Conservation (phyloP, 1,140 invertebrate genomes). For the Samia ricini region DNA sequence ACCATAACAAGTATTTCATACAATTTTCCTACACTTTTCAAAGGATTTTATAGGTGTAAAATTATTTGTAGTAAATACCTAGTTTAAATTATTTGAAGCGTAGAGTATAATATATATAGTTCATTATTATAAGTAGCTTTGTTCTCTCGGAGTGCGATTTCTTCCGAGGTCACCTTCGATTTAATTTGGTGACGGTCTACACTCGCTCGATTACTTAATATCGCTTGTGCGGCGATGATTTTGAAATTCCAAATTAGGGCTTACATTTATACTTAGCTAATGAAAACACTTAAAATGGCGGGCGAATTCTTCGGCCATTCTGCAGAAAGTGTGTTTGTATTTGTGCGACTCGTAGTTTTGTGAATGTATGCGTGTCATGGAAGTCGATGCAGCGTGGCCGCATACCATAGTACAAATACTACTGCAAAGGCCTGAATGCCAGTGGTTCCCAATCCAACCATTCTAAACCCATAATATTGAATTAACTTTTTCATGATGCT, state of each 20-base stretch:
- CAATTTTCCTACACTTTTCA: not conserved
- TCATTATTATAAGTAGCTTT: too few relatives aligned
- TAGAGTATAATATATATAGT: constrained; percentile 17
- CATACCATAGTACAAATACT: constrained; percentile 41
- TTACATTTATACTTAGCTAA: not conserved
- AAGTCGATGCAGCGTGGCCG: constrained; percentile 40
- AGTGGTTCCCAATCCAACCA: constrained; percentile 17
- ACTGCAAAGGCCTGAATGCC: constrained; percentile 44
- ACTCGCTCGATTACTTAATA: constrained; percentile 18
- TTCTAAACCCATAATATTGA: not conserved
- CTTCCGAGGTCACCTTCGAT: constrained; percentile 59
- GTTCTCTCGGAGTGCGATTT: constrained; percentile 58
- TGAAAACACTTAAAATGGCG: constrained; percentile 32
- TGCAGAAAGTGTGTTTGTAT: constrained; percentile 15
- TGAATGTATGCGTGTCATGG: constrained; percentile 27
- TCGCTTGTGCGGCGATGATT: constrained; percentile 36
- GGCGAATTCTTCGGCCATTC: constrained; percentile 34
- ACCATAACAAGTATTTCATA: not conserved
- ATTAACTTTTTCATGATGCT: not conserved
- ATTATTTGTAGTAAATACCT: constrained; percentile 30
- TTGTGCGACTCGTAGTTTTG: constrained; percentile 20
- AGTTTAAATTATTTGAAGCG: constrained; percentile 30
- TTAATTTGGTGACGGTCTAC: constrained; percentile 43
- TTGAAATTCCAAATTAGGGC: constrained; percentile 4
- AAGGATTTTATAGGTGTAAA: not conserved